phyloP scores from a whole-genome alignment of 2,797 vertebrate genomes.

The Galagoides demidoff region DNA sequence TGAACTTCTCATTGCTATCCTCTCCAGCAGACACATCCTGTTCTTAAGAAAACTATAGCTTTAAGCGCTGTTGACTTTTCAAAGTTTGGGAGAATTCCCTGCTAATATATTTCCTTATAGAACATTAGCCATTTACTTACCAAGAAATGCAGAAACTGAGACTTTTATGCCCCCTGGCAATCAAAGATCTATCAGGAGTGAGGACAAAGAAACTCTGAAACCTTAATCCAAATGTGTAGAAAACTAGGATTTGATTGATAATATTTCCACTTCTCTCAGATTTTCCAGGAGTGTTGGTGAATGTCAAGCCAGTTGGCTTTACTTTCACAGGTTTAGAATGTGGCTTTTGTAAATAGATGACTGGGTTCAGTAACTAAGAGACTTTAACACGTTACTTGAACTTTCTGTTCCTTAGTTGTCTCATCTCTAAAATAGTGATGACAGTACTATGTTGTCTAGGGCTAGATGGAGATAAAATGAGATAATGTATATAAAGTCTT shows the following conservation, averaged over 20 bases:
- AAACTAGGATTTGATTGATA: constrained; percentile 23
- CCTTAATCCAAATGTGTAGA: constrained; percentile 27
- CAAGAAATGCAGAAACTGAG: not conserved
- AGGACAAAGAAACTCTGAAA: not conserved
- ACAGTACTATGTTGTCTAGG: not conserved
- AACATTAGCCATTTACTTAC: constrained; percentile 38
- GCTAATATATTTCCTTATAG: constrained; percentile 34
- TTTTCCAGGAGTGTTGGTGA: constrained; percentile 24
- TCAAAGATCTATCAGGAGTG: not conserved
- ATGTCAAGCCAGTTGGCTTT: constrained; percentile 25
- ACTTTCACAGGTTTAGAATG: constrained; percentile 19
- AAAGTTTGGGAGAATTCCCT: constrained; percentile 7
- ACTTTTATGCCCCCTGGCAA: not conserved
- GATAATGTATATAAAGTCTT: constrained; percentile 29
- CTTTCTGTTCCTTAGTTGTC: not conserved
- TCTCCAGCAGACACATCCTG: not conserved
- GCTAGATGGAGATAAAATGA: constrained; percentile 26
- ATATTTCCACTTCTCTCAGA: not conserved
- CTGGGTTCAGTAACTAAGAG: constrained; percentile 7
- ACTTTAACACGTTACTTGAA: constrained; percentile 20
- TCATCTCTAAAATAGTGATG: constrained; percentile 25
- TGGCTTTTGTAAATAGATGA: not conserved
- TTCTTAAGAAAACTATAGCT: constrained; percentile 42
- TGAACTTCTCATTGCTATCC: not conserved
- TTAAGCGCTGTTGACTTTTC: constrained; percentile 10